Percentiles rank a stretch among this genome's conserved stretches.
phyloP scores from a whole-genome alignment of 2,888 invertebrate species.

The Marronus borbonicus region DNA sequence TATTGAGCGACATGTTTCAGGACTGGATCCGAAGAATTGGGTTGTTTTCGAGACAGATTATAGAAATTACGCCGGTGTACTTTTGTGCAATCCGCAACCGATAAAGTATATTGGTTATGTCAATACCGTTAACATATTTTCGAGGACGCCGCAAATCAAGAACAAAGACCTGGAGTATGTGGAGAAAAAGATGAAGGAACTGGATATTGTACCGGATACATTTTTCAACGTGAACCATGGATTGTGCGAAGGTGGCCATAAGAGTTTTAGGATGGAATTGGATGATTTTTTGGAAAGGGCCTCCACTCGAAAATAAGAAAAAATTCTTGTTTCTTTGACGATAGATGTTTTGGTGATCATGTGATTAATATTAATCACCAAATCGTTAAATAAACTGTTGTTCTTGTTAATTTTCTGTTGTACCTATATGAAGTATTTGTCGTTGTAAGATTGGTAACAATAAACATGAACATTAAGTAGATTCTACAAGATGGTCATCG shows the following conservation, averaged over 20 bases:
- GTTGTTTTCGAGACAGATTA: slow-evolving; percentile 3
- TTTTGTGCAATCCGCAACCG: neutral
- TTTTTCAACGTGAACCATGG: neutral
- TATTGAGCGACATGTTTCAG: neutral
- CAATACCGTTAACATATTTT: neutral
- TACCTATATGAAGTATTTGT: too few species aligned
- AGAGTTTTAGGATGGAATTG: neutral
- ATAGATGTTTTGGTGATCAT: too few species aligned
- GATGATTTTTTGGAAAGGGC: too few species aligned
- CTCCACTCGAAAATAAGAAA: too few species aligned
- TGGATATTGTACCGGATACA: neutral
- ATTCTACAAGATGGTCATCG: too few species aligned
- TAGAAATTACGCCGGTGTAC: slow-evolving; percentile 1
- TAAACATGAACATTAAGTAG: too few species aligned
- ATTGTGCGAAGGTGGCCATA: neutral
- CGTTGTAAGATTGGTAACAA: too few species aligned
- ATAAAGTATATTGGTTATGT: neutral
- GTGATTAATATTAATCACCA: too few species aligned
- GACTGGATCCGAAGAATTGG: neutral
- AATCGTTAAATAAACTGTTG: too few species aligned
- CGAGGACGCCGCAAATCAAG: neutral
- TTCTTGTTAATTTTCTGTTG: too few species aligned
- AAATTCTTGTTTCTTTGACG: too few species aligned
- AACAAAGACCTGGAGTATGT: neutral
- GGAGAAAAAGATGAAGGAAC: neutral